phyloP scores from a whole-genome alignment of 2,113 vertebrate genomes.

The Megaleporinus macrocephalus region DNA sequence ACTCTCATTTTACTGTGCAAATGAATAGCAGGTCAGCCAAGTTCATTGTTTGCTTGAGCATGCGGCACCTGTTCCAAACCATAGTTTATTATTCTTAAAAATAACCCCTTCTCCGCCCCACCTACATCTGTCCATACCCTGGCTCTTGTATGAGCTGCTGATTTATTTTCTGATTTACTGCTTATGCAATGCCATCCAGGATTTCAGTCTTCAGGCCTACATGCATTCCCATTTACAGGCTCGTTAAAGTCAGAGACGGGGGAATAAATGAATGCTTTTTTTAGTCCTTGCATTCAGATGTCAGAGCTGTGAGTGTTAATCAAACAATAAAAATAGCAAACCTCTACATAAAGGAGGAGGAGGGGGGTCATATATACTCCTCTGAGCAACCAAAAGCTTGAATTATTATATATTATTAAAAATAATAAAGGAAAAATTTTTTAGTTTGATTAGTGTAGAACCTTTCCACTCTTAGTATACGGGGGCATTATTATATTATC shows the following conservation, averaged over 20 bases:
- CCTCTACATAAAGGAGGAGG: not conserved
- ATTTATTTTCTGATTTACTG: conserved; percentile 54
- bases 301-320: not conserved
- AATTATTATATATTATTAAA: no score
- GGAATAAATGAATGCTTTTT: not conserved
- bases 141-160: conserved; percentile 50
- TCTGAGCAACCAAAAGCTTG: not conserved
- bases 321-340: not conserved
- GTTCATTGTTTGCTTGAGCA: conserved; percentile 66
- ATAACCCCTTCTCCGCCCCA: conserved; percentile 58
- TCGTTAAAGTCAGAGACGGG: not conserved
- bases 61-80: conserved; percentile 72
- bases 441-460: no score
- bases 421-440: no score
- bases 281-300: not conserved
- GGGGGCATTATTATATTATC: no score
- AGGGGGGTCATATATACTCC: not conserved
- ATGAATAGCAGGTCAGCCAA: conserved; percentile 57
- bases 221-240: conserved; percentile 17
- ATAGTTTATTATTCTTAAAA: conserved; percentile 68
- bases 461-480: no score
- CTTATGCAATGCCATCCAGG: conserved; percentile 34
- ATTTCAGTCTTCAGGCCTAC: conserved; percentile 28
- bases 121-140: conserved; percentile 31
- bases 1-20: conserved; percentile 47